phyloP scores from a whole-genome alignment of 2,888 invertebrate species.

The Drosophila silvestris region DNA sequence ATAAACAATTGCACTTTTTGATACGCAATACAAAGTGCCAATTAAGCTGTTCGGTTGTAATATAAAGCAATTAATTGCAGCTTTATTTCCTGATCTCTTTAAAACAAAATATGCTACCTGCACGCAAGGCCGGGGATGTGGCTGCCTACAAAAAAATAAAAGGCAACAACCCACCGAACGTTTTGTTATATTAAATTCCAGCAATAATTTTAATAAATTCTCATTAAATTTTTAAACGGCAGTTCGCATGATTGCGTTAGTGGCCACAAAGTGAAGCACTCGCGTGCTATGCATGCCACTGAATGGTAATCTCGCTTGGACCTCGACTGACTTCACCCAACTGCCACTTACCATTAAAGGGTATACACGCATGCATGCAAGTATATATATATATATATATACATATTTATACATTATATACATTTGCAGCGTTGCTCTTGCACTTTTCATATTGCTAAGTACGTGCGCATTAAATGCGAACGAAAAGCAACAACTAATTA shows the following conservation, averaged over 20 bases:
- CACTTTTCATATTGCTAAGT: constrained; percentile 65
- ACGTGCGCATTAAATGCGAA: constrained; percentile 51
- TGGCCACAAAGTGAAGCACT: constrained; percentile 17
- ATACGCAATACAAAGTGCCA: constrained; percentile 27
- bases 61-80: constrained; percentile 69
- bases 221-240: constrained; percentile 66
- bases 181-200: constrained; percentile 66
- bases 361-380: neutral
- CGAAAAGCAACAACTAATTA: constrained; percentile 77
- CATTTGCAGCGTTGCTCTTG: constrained; percentile 23
- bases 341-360: constrained; percentile 51
- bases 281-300: neutral
- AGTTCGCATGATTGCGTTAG: constrained; percentile 25
- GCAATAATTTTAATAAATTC: constrained; percentile 64
- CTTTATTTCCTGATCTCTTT: constrained; percentile 56
- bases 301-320: constrained; percentile 8
- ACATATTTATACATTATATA: neutral
- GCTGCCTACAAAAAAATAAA: neutral
- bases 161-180: constrained; percentile 26
- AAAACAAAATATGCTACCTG: constrained; percentile 47
- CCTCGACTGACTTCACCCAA: constrained; percentile 14
- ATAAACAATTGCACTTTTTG: constrained; percentile 46
- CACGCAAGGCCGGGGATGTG: constrained; percentile 46
- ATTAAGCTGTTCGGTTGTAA: constrained; percentile 18
- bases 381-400: neutral